Percentiles rank a stretch among this genome's conserved stretches.
Evolutionary conservation across 2,113 vertebrate genomes (phyloP).

Genomic region (Macquaria australasica): DNA sequence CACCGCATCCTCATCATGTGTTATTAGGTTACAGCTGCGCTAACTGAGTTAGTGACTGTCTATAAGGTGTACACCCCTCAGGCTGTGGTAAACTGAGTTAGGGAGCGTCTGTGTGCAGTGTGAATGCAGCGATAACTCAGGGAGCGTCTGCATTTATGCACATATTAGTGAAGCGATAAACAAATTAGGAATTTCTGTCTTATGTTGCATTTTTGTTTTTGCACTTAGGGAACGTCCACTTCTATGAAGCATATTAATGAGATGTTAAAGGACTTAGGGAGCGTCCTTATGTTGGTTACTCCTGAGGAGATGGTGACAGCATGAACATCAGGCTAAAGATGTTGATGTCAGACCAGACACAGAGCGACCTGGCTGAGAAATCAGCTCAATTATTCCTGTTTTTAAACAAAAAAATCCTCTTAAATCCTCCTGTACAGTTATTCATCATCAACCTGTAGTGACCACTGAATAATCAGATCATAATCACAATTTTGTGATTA

Average conservation of each 20-base stretch:
- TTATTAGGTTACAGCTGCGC: conserved; percentile 2
- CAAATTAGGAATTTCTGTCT: neutral
- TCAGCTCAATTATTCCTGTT: too few species aligned
- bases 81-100: conserved; percentile 18
- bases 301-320: neutral
- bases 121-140: neutral
- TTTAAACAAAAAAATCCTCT: too few species aligned
- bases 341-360: too few species aligned
- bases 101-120: neutral
- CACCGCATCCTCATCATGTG: neutral
- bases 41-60: conserved; percentile 43
- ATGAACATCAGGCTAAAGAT: neutral
- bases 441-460: too few species aligned
- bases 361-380: too few species aligned
- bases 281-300: neutral
- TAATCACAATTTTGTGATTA: too few species aligned
- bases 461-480: too few species aligned
- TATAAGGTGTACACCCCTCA: neutral
- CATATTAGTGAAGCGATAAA: neutral
- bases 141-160: conserved; percentile 13
- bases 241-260: neutral
- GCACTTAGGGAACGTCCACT: neutral
- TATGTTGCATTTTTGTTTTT: neutral
- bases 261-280: neutral
- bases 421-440: too few species aligned